Conservation (phyloP, 2,113 vertebrate species). For the Ammodytes marinus region DNA sequence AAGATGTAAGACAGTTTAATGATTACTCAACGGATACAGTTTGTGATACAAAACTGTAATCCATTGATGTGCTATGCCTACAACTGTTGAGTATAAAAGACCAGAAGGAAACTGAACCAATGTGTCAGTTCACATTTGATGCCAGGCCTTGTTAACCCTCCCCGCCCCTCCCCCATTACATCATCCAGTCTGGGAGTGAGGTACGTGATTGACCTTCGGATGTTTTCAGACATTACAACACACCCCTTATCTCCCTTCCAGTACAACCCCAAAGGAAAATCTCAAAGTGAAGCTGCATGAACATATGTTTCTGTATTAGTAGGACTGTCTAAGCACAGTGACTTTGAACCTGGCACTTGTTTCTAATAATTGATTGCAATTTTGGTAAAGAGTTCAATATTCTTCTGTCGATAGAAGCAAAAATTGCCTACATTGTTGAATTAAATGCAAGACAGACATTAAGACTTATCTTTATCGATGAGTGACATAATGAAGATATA, state of each 20-base stretch:
- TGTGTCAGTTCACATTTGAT: constrained; percentile 7
- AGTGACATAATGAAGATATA: not conserved
- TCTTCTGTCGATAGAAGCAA: not conserved
- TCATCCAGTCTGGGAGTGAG: constrained; percentile 57
- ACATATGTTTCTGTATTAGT: not conserved
- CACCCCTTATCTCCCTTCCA: constrained; percentile 26
- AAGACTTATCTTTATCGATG: not conserved
- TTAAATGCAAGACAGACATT: not conserved
- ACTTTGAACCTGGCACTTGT: constrained; percentile 10
- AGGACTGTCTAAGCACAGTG: not conserved
- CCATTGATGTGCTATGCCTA: too few relatives aligned
- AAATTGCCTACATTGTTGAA: constrained; percentile 7
- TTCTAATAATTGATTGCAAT: constrained; percentile 7
- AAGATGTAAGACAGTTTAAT: not conserved
- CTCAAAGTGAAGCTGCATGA: not conserved
- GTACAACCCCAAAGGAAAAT: not conserved
- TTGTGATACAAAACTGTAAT: not conserved
- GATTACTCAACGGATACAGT: constrained; percentile 13
- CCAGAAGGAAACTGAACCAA: not conserved
- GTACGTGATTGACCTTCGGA: constrained; percentile 58
- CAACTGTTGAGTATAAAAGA: constrained; percentile 11
- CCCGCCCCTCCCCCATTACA: constrained; percentile 43
- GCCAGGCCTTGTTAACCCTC: constrained; percentile 23
- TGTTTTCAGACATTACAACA: constrained; percentile 60
- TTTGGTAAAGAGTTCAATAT: not conserved